A percentile compares a stretch with the other conserved stretches of the same genome.
These are phyloP conservation scores for Spodoptera frugiperda DNA, from an alignment of 1,140 invertebrate species.

Conservation along the genomic window DNA sequence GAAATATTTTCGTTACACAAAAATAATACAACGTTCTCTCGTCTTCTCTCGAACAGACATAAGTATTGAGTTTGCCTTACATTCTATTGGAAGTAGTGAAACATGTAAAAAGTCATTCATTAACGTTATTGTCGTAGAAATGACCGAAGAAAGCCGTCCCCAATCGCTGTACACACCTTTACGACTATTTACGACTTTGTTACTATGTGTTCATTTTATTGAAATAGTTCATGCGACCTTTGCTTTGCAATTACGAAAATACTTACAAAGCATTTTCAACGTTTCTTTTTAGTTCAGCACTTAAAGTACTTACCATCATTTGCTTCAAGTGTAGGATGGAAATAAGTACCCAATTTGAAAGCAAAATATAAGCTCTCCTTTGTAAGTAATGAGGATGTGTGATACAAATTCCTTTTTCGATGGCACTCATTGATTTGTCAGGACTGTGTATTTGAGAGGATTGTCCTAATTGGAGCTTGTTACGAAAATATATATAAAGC, in stretches of 20 bases:
- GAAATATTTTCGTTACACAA: not conserved
- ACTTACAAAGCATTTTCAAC: not conserved
- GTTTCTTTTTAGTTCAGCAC: not conserved
- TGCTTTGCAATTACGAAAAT: not conserved
- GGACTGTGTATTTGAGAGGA: slow-evolving; percentile 53
- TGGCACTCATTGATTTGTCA: slow-evolving; percentile 59
- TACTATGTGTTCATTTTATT: not conserved
- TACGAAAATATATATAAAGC: not conserved
- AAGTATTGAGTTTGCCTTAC: not conserved
- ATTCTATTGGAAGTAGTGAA: slow-evolving; percentile 7
- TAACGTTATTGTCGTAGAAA: not conserved
- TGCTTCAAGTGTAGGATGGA: not conserved
- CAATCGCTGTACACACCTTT: slow-evolving; percentile 10
- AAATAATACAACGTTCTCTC: not conserved
- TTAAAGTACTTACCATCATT: not conserved
- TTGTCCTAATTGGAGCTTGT: slow-evolving; percentile 59
- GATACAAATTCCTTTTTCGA: slow-evolving; percentile 51
- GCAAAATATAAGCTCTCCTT: not conserved
- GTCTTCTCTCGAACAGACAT: not conserved
- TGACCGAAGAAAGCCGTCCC: not conserved
- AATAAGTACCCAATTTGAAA: slow-evolving; percentile 9
- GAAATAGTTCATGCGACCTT: not conserved
- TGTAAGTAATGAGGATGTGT: slow-evolving; percentile 40
- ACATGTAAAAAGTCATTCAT: slow-evolving; percentile 15
- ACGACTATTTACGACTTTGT: not conserved